Base-by-base conservation (phyloP, 2,888 invertebrate genomes). In the Philopedon plagiatum region DNA sequence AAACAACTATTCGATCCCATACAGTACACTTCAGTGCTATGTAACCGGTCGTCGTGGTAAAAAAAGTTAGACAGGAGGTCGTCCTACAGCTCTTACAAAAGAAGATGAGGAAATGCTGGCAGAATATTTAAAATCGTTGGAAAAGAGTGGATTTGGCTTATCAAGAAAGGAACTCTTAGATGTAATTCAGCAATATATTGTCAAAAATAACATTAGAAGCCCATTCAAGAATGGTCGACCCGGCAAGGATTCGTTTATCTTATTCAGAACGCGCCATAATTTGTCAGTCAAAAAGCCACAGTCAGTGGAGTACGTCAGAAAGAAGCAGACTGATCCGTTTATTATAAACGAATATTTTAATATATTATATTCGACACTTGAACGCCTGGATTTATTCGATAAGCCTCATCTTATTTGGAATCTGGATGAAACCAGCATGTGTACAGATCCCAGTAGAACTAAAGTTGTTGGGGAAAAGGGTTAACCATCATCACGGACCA, bases 401-500 rank as follows among this genome's bases (percentile, higher is more conserved):
- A 65, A 37, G 39, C 65, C 56, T 39, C 21, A 54, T 44, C n/a
- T n/a, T n/a, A 32, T 66, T 11, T 66, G 66, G 58, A 66, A 66
- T 44, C 51, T 46, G n/a, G 46, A 65, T 39, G 39, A 39, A 18
- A 63, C 63, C 21, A 34, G 34, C 34, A 54, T 51, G 21, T 34
- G 51, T 51, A 63, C 49, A 2, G 63, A 63, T 44, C 51, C 63
- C 8, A 51, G 51, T 54, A 63, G 15, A 32, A 63, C 51, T 2
- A 66, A 66, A 66, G 66, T 65, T 19, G 58, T 44, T 2, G 44
- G 57, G 15, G 41, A 41, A 44, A 66, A 66, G 19, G 66, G 58
- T 21, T 44, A 23, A 44, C 37, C 66, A n/a, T 57, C 29, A 9
- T 58, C 58, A 29, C 18, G 46, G 34, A 58, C 49, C 18, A 57